Conservation (phyloP, 2,113 vertebrate genomes). For the Bubo bubo region DNA sequence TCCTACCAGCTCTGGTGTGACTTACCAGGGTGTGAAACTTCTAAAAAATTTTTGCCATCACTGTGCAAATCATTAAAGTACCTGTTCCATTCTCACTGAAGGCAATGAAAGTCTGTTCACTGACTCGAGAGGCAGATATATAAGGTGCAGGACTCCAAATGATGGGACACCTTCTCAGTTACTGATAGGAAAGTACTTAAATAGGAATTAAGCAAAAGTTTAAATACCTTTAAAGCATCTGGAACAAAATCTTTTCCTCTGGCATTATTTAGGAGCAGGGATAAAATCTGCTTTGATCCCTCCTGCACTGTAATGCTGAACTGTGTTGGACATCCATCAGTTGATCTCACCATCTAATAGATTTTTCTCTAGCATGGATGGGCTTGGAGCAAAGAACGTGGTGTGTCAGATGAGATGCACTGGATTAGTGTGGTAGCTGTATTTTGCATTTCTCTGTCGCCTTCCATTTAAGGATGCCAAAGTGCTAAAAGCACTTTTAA, state of each 20-base stretch:
- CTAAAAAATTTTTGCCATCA: not conserved
- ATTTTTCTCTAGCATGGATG: not conserved
- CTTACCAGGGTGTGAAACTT: not conserved
- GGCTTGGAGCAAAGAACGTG: not conserved
- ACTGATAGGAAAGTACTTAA: not conserved
- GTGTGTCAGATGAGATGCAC: not conserved
- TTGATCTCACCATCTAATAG: not conserved
- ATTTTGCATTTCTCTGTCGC: not conserved
- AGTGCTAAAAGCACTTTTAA: not conserved
- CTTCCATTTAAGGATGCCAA: not conserved
- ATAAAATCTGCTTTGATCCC: not conserved
- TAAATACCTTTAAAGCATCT: not conserved
- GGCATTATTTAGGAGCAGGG: not conserved
- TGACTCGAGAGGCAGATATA: not conserved
- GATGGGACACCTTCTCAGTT: not conserved
- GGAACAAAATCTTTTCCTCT: not conserved
- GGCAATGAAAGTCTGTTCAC: not conserved
- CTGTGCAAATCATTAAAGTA: not conserved
- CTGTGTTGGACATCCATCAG: not conserved
- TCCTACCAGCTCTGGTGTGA: not conserved
- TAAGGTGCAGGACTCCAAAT: not conserved
- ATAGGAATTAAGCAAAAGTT: not conserved
- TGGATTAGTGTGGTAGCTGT: not conserved
- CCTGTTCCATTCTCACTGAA: not conserved
- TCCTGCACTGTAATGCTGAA: not conserved